Evolutionary conservation across 2,113 vertebrate genomes (phyloP).

Genomic region (Corythornis madagascariensis): DNA sequence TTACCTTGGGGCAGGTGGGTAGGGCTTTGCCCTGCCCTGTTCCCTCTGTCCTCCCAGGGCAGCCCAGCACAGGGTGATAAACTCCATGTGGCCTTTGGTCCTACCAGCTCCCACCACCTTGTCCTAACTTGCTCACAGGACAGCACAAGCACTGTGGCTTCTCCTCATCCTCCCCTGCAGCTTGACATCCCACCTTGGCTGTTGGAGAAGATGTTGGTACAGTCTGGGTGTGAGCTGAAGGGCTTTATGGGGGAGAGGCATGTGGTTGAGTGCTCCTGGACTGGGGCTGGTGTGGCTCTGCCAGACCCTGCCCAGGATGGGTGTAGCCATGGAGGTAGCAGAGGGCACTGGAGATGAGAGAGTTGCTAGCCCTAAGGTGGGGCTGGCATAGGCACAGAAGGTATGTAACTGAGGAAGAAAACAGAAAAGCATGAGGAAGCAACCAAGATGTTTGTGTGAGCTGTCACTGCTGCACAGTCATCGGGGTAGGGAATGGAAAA

Average conservation of each 20-base stretch:
- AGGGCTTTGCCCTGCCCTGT: neutral
- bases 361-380: neutral
- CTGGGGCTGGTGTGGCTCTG: neutral
- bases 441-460: neutral
- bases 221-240: neutral
- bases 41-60: neutral
- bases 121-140: rapidly evolving
- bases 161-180: neutral
- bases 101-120: neutral
- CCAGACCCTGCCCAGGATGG: neutral
- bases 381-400: neutral
- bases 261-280: rapidly evolving
- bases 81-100: neutral
- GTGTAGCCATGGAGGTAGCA: neutral
- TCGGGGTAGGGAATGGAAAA: neutral
- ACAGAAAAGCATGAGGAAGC: neutral
- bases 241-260: neutral
- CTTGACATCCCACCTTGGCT: neutral
- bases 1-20: neutral
- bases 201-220: neutral
- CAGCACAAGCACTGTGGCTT: neutral
- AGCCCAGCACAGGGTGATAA: rapidly evolving
- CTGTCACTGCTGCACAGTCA: neutral
- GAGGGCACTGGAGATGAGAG: neutral
- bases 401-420: neutral